Evolutionary conservation across 2,797 vertebrate genomes (phyloP).

Genomic region (Chaetodon trifasciatus): DNA sequence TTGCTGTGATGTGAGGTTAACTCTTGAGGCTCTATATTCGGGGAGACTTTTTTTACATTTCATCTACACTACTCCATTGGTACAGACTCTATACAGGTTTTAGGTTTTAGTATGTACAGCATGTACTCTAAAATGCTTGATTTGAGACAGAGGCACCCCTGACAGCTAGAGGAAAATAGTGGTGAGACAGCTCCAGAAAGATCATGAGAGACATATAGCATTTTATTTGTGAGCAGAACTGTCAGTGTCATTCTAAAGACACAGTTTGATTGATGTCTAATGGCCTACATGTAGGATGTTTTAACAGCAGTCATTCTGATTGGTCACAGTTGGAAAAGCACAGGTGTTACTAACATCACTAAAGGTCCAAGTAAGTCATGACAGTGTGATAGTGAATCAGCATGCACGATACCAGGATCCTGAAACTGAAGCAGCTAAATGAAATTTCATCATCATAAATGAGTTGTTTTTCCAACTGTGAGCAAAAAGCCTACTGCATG

Average conservation of each 20-base stretch:
- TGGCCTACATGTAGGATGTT: not conserved
- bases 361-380: too few relatives aligned
- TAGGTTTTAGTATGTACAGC: not conserved
- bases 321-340: not conserved
- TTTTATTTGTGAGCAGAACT: not conserved
- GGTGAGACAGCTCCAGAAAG: too few relatives aligned
- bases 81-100: not conserved
- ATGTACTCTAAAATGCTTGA: not conserved
- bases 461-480: not conserved
- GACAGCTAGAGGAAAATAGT: not conserved
- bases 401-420: not conserved
- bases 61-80: not conserved
- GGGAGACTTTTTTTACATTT: not conserved
- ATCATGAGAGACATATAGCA: not conserved
- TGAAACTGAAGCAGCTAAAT: not conserved
- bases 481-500: not conserved
- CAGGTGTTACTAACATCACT: not conserved
- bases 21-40: not conserved
- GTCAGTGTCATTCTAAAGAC: not conserved
- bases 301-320: not conserved
- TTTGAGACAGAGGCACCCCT: not conserved
- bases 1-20: not conserved
- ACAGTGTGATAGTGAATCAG: not conserved
- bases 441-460: not conserved
- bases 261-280: not conserved